A percentile compares a stretch with the other conserved stretches of the same genome.
These are phyloP conservation scores for Notolepis coatsorum DNA, from an alignment of 2,797 vertebrate species.

Conservation along the genomic window DNA sequence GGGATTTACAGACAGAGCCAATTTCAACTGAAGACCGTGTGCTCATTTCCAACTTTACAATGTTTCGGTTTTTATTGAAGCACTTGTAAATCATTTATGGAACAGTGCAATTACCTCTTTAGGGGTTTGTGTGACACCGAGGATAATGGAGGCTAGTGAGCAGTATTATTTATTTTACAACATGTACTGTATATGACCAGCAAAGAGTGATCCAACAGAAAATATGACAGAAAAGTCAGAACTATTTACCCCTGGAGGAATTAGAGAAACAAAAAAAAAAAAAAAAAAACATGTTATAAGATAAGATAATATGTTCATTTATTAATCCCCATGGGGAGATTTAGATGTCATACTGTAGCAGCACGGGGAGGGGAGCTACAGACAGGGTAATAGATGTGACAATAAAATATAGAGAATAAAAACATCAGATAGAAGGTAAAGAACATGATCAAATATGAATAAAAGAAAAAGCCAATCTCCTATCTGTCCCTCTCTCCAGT, in stretches of 20 bases:
- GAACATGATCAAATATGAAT: no score
- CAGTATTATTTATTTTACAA: background rate
- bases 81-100: conserved; percentile 2
- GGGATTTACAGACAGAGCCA: conserved; percentile 39
- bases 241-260: background rate
- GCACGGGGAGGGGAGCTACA: no score
- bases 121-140: conserved; percentile 23
- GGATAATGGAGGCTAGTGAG: conserved; percentile 13
- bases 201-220: conserved; percentile 6
- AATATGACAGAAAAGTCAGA: background rate
- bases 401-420: no score
- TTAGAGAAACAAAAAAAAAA: conserved; percentile 9
- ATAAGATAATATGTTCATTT: no score
- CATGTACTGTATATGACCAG: no score
- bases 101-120: conserved; percentile 7
- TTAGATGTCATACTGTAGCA: no score
- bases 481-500: conserved; percentile 7
- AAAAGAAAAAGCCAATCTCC: conserved; percentile 7
- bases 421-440: no score
- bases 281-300: no score
- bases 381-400: no score
- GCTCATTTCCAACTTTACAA: conserved; percentile 22
- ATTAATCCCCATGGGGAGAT: no score
- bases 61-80: conserved; percentile 23
- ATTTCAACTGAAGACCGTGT: conserved; percentile 26